These are phyloP conservation scores for Mormyrops attenuatus DNA, from an alignment of 2,797 vertebrate genomes.

Conservation along the genomic window DNA sequence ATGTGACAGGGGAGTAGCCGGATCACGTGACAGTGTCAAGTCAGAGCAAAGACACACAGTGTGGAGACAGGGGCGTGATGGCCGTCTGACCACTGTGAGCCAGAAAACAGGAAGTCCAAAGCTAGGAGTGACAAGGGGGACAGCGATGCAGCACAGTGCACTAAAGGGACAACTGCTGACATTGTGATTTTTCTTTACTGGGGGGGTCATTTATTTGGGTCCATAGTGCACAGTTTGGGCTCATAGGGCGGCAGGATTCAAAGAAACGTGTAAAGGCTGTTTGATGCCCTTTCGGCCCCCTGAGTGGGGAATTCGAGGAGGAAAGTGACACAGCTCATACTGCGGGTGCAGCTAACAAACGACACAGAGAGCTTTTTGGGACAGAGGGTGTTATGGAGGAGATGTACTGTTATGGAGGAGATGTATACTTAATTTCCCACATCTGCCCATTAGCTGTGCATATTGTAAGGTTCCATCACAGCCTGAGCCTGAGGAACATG, in stretches of 20 bases:
- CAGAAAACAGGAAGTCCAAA: neutral
- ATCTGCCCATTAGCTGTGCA: no score
- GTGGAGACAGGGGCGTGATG: neutral
- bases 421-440: no score
- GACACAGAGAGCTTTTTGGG: no score
- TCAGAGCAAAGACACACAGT: neutral
- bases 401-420: no score
- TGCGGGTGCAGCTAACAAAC: no score
- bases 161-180: neutral
- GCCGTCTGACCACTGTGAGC: neutral
- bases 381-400: no score
- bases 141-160: neutral
- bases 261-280: neutral
- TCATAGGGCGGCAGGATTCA: neutral
- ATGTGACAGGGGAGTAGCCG: neutral
- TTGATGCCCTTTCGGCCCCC: neutral
- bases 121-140: neutral
- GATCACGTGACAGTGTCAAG: no score
- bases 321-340: no score
- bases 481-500: neutral
- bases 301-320: no score
- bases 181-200: neutral
- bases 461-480: neutral
- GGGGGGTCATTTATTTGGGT: neutral
- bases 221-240: neutral